Percentiles rank a stretch among this genome's conserved stretches.
Evolutionary conservation across 2,113 vertebrate genomes (phyloP).

Genomic region (Oncorhynchus nerka): DNA sequence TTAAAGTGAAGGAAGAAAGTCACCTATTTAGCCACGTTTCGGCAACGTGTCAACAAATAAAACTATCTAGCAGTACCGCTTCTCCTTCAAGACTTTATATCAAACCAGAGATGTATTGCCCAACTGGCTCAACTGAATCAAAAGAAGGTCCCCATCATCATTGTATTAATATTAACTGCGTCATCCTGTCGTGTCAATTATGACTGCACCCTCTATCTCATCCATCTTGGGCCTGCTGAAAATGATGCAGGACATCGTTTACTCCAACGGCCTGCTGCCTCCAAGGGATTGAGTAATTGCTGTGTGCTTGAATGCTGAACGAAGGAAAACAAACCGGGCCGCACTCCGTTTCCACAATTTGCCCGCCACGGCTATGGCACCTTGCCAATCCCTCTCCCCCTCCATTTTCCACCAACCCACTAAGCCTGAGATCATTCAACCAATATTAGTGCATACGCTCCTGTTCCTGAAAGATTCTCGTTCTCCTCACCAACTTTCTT

Average conservation of each 20-base stretch:
- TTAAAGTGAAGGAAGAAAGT: no score
- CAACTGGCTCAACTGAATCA: slow-evolving; percentile 38
- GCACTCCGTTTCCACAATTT: slow-evolving; percentile 26
- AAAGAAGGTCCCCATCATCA: slow-evolving; percentile 26
- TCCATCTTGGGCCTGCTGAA: slow-evolving; percentile 51
- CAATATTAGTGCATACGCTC: not conserved
- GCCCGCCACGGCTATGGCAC: not conserved
- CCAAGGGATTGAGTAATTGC: slow-evolving; percentile 54
- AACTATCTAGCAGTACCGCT: not conserved
- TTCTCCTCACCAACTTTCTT: not conserved
- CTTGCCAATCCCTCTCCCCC: not conserved
- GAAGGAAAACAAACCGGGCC: slow-evolving; percentile 55
- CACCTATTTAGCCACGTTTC: no score
- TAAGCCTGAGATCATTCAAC: not conserved
- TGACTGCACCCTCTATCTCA: slow-evolving; percentile 37
- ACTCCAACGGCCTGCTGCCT: slow-evolving; percentile 42
- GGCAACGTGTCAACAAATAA: not conserved
- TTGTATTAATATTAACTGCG: slow-evolving; percentile 28
- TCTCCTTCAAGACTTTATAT: not conserved
- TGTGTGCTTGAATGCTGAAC: slow-evolving; percentile 62
- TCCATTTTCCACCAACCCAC: not conserved
- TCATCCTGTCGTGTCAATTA: slow-evolving; percentile 22
- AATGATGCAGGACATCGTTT: slow-evolving; percentile 60
- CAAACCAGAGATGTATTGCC: no score
- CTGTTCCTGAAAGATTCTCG: not conserved